Conservation (phyloP, 2,797 vertebrate species). For the Megalops cyprinoides region DNA sequence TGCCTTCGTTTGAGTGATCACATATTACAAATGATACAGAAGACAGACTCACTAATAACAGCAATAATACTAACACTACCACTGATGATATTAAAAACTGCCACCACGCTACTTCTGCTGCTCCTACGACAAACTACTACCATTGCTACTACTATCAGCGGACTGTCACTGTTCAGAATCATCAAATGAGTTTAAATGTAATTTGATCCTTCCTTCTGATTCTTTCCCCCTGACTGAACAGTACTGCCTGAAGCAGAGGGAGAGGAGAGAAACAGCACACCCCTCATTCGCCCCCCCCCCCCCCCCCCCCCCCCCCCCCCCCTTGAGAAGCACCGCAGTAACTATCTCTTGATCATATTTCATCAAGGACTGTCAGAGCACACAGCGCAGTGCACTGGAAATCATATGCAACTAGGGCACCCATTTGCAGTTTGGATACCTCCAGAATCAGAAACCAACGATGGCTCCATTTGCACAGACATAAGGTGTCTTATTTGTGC, state of each 20-base stretch:
- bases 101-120: not conserved
- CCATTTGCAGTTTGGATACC: constrained; percentile 50
- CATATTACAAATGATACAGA: not conserved
- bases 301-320: constrained; percentile 17
- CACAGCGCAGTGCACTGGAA: constrained; percentile 45
- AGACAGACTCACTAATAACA: not conserved
- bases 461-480: constrained; percentile 23
- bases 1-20: not conserved
- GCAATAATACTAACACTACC: not conserved
- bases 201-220: constrained; percentile 19
- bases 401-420: constrained; percentile 59
- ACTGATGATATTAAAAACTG: no score
- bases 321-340: constrained; percentile 27
- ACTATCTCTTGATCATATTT: constrained; percentile 51
- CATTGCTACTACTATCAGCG: not conserved
- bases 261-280: not conserved
- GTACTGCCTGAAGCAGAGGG: constrained; percentile 31
- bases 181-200: not conserved
- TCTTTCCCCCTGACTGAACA: constrained; percentile 17
- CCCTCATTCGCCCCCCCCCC: no score
- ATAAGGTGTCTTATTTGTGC: constrained; percentile 3
- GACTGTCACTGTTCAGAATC: not conserved
- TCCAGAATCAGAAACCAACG: constrained; percentile 33
- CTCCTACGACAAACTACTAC: not conserved
- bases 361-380: constrained; percentile 43